Evolutionary conservation across 2,113 vertebrate species (phyloP), one percentile per base, ranked within the genome.

Genomic region (Pelmatolapia mariae): DNA sequence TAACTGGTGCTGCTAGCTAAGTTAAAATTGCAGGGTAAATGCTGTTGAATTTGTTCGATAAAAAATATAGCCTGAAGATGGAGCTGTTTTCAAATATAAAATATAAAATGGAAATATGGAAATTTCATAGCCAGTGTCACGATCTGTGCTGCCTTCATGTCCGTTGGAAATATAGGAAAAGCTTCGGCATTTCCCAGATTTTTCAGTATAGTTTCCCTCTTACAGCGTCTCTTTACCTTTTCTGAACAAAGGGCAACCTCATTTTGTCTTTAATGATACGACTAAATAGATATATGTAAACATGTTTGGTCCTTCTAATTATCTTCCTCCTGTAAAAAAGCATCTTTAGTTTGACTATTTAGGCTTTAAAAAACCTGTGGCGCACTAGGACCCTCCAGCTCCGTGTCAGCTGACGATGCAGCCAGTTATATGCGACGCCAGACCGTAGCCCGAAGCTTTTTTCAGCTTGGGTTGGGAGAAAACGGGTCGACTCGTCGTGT

Each of bases 331-430:
- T 50, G 43, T 29, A 78, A 29, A 50, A 26, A 19, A 8, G 15
- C 4, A 10, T 50, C 4, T 31, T 18, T 47, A 31, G 71, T 78
- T 15, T 1, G 36, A 38, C 16, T 15, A 36, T 9, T 7, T 57
- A 8, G 33, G 7, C 10, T 45, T 40, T 2, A 66, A n/a, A 5
- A 36, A 66, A 50, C 0, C 0, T 1, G 61, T 16, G 80, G 3
- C 10, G 96, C 94, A 81, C 92, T 97, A 97, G 96, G 97, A 97
- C 97, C 96, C 31, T 68, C 43, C 87, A 43, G 93, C 38, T 18
- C 15, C 1, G 68, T 26, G 82, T 93, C 88, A 94, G 91, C 59
- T 79, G 36, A 92, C 82, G 66, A 71, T 26, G 89, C 91, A 90
- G 92, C 89, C 82, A 15, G 33, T 84, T 91, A 92, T 91, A 96